Percentiles rank a stretch among this genome's conserved stretches.
phyloP scores from a whole-genome alignment of 2,888 invertebrate species.

The Zhuqinia jingwanae region DNA sequence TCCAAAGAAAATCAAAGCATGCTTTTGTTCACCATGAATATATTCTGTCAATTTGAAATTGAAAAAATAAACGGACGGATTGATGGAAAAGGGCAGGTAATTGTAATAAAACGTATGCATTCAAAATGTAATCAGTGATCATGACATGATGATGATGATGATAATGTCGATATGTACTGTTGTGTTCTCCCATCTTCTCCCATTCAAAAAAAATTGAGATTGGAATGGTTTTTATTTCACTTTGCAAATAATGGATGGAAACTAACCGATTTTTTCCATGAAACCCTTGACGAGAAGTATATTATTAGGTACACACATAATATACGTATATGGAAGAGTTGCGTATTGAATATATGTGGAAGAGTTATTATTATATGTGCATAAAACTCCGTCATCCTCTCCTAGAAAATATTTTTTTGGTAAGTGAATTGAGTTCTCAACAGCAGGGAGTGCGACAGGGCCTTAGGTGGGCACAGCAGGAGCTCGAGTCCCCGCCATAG shows the following conservation, averaged over 20 bases:
- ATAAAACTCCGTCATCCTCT: slow-evolving; percentile 14
- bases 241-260: slow-evolving; percentile 61
- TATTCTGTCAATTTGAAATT: slow-evolving; percentile 42
- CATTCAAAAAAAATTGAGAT: slow-evolving; percentile 35
- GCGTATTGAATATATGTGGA: neutral
- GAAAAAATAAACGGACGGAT: slow-evolving; percentile 46
- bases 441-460: slow-evolving; percentile 78
- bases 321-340: neutral
- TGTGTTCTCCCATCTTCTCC: neutral
- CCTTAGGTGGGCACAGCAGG: slow-evolving; percentile 79
- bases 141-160: slow-evolving; percentile 35
- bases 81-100: slow-evolving; percentile 50
- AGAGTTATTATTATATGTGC: slow-evolving; percentile 40
- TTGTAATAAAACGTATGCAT: slow-evolving; percentile 35
- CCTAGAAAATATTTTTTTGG: slow-evolving; percentile 50
- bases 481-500: slow-evolving; percentile 73
- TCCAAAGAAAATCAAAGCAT: slow-evolving; percentile 42
- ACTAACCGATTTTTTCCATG: slow-evolving; percentile 58
- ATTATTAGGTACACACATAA: neutral
- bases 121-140: slow-evolving; percentile 47
- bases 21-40: slow-evolving; percentile 3
- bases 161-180: slow-evolving; percentile 25
- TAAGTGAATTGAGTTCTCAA: slow-evolving; percentile 79
- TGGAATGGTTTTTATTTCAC: slow-evolving; percentile 63
- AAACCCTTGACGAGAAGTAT: slow-evolving; percentile 40